These are phyloP conservation scores for Rhagoletis pomonella DNA, from an alignment of 1,140 invertebrate genomes.

Conservation along the genomic window DNA sequence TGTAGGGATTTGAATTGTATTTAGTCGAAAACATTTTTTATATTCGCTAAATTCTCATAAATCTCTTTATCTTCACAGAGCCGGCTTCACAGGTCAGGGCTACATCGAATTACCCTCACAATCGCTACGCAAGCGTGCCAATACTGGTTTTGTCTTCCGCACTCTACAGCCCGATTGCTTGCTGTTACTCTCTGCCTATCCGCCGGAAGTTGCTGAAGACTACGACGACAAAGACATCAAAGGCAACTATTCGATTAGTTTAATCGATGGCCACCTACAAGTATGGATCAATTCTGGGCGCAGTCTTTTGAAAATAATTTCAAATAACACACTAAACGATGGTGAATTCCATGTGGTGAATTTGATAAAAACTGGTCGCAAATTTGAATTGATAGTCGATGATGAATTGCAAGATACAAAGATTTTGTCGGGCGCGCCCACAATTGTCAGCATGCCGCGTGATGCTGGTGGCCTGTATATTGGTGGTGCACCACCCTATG, in stretches of 20 bases:
- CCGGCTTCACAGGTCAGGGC: constrained; percentile 86
- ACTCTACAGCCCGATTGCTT: constrained; percentile 83
- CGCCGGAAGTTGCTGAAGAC: constrained; percentile 76
- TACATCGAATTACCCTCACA: constrained; percentile 84
- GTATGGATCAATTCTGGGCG: constrained; percentile 80
- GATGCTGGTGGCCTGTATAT: constrained; percentile 74
- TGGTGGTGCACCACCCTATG: constrained; percentile 71
- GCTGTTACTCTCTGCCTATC: constrained; percentile 83
- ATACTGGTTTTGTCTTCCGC: constrained; percentile 86
- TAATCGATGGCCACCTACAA: constrained; percentile 80
- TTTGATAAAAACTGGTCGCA: constrained; percentile 75
- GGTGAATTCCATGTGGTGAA: constrained; percentile 79
- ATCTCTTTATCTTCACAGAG: constrained; percentile 72
- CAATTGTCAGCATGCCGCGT: constrained; percentile 75
- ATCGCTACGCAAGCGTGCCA: constrained; percentile 79
- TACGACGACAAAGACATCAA: constrained; percentile 72
- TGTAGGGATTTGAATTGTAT: constrained; percentile 55
- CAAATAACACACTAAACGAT: constrained; percentile 80
- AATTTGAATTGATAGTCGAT: constrained; percentile 81
- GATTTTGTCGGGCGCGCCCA: constrained; percentile 76
- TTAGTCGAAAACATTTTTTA: background rate
- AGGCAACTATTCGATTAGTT: constrained; percentile 81
- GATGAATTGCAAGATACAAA: constrained; percentile 78
- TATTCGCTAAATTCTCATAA: background rate
- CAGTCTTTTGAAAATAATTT: constrained; percentile 78